Evolutionary conservation across 2,797 vertebrate species (phyloP).

Genomic region (Darevskia nairensis): DNA sequence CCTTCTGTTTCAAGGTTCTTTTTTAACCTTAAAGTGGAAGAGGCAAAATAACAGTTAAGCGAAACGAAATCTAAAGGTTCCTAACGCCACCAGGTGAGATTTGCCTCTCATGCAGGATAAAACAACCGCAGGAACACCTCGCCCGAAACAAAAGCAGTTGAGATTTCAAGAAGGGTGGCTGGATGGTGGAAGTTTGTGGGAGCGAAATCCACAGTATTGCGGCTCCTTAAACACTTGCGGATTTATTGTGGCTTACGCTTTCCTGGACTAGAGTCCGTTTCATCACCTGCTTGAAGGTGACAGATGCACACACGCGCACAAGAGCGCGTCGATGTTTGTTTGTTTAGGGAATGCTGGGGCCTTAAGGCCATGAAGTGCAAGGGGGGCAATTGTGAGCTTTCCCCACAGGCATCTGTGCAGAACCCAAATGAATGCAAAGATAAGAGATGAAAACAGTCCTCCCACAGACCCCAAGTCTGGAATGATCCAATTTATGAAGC

Average conservation of each 20-base stretch:
- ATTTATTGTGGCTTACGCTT: background rate
- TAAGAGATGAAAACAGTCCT: background rate
- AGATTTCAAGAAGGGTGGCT: background rate
- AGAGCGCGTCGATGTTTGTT: no score
- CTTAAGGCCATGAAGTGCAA: background rate
- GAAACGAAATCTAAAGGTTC: no score
- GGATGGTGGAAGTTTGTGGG: background rate
- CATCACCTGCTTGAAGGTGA: background rate
- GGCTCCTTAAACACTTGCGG: no score
- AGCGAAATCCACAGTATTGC: background rate
- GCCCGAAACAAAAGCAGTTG: background rate
- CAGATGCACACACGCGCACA: background rate
- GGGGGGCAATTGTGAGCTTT: background rate
- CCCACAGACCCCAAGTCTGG: background rate
- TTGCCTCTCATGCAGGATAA: background rate
- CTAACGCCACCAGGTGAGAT: background rate
- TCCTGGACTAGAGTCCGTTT: background rate
- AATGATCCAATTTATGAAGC: background rate
- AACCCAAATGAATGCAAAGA: background rate
- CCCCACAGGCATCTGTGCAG: background rate
- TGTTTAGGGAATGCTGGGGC: no score
- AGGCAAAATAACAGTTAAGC: background rate
- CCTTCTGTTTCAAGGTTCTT: no score
- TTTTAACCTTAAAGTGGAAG: background rate
- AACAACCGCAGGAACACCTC: background rate